Base-by-base conservation (phyloP, 2,888 invertebrate genomes). In the Ochlodes sylvanus region DNA sequence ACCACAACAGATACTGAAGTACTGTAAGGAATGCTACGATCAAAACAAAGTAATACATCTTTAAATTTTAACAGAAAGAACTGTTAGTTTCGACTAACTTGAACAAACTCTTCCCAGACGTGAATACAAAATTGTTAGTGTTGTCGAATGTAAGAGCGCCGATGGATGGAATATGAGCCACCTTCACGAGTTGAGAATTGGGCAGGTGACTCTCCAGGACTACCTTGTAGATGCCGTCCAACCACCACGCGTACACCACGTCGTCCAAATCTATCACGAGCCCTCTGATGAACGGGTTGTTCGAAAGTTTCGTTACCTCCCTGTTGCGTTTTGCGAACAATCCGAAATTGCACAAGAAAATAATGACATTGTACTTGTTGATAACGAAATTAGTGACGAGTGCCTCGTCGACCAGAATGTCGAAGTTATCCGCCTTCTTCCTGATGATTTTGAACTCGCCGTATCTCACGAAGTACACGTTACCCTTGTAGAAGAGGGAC, bases 111-210 rank as follows among this genome's bases (percentile, higher is more conserved):
- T 74, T 83, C 1, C 83, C 86, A 32, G 78, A 75, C 6, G 87
- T 87, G 47, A 89, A 86, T 17, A 92, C 60, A 17, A 93, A 82
- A 74, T 89, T 85, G 67, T 92, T 90, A 19, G 83, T 72, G 66
- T 85, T 86, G 66, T 92, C 92, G 74, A 93, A 92, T 0, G 86
- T 77, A 76, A 93, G 72, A 1, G 88, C 83, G 1, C 89, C 90
- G 14, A 92, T 84, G 1, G 71, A 69, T 0, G 81, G 78, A 6
- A 91, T 69, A 44, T 82, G 72, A 14, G 84, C 85, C 0, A 90
- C 75, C 72, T 80, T 86, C 0, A 76, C 79, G 21, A 93, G 47
- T 12, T 62, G 80, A 0, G 90, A 87, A 19, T 85, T 76, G 9
- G 72, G 21, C 7, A 91, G 71, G 64, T 81, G 79, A 19, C 78